These are phyloP conservation scores for Temnothorax nylanderi DNA, from an alignment of 1,140 invertebrate species.

Conservation along the genomic window DNA sequence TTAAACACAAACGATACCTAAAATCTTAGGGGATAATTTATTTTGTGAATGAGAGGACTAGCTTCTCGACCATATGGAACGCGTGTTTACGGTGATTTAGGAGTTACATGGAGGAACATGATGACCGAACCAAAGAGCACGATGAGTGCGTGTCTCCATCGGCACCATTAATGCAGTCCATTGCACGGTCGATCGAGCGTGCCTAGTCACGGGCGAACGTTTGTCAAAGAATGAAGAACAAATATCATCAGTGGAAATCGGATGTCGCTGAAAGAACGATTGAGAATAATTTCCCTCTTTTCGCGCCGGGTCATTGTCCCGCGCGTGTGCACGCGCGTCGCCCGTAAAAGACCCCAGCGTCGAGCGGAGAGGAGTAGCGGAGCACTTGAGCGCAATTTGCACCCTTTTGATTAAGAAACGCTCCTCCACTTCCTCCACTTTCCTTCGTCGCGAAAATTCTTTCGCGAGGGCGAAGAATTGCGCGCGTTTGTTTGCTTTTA, in stretches of 20 bases:
- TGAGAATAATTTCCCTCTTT: constrained; percentile 24
- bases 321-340: background rate
- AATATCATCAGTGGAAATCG: constrained; percentile 46
- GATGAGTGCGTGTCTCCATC: background rate
- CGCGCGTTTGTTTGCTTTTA: constrained; percentile 35
- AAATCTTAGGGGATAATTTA: background rate
- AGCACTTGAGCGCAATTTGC: constrained; percentile 44
- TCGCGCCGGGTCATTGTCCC: background rate
- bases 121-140: background rate
- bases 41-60: background rate
- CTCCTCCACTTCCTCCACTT: background rate
- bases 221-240: constrained; percentile 22
- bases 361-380: background rate
- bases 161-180: constrained; percentile 36
- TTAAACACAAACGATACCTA: background rate
- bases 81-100: background rate
- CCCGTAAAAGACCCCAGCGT: background rate
- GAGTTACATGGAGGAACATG: background rate
- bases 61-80: background rate
- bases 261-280: constrained; percentile 26
- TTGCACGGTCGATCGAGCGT: constrained; percentile 25
- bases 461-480: background rate
- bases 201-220: constrained; percentile 13
- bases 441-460: constrained; percentile 16
- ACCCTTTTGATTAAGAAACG: constrained; percentile 29